Evolutionary conservation across 2,113 vertebrate species (phyloP).

Genomic region (Motacilla alba): DNA sequence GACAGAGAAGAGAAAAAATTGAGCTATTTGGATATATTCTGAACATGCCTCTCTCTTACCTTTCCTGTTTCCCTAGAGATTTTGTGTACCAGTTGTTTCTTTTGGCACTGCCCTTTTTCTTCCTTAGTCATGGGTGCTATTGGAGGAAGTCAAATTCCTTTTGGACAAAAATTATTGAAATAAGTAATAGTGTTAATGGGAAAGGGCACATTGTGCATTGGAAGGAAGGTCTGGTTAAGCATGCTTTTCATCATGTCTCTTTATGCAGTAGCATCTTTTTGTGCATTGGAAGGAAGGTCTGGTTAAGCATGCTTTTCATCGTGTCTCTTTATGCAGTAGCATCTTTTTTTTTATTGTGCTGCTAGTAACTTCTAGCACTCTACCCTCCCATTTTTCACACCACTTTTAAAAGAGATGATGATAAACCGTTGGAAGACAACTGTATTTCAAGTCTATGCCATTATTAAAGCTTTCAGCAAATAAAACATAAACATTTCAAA

Average conservation of each 20-base stretch:
- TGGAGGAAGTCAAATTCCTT: not conserved
- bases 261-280: not conserved
- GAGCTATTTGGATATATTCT: not conserved
- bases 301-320: not conserved
- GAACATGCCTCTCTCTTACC: not conserved
- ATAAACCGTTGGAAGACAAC: not conserved
- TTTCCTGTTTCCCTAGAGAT: not conserved
- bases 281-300: not conserved
- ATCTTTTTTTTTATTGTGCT: not conserved
- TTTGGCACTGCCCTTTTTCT: not conserved
- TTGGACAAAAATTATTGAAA: not conserved
- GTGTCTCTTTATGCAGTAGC: not conserved
- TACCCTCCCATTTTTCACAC: accelerated
- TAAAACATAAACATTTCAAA: not conserved
- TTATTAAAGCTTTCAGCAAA: not conserved
- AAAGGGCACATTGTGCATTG: not conserved
- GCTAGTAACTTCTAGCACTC: not conserved
- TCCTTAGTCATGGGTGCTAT: not conserved
- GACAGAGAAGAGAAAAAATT: not conserved
- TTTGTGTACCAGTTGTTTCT: not conserved
- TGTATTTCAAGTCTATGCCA: not conserved
- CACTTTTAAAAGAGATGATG: not conserved
- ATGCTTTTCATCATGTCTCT: not conserved
- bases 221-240: not conserved
- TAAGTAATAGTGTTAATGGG: not conserved